These are phyloP conservation scores for Poecilia wingei DNA, from an alignment of 2,797 vertebrate species.

Conservation along the genomic window DNA sequence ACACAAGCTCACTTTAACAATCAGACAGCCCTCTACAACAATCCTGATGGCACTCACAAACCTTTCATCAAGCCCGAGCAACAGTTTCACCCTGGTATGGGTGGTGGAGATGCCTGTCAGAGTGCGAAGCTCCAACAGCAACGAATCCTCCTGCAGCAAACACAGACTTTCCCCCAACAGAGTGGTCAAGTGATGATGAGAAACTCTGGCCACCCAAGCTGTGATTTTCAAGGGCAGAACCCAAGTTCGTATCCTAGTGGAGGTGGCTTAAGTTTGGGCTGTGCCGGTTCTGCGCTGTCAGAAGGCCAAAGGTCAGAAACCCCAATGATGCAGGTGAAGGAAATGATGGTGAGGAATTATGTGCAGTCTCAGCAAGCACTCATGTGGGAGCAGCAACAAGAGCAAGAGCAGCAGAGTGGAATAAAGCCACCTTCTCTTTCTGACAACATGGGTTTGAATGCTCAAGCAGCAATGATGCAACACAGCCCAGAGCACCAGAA, in stretches of 20 bases:
- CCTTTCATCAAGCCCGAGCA: conserved; percentile 93
- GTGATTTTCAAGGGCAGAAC: conserved; percentile 81
- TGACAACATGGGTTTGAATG: conserved; percentile 72
- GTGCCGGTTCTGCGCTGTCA: conserved; percentile 67
- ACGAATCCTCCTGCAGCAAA: conserved; percentile 71
- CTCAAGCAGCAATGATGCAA: conserved; percentile 77
- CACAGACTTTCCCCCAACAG: conserved; percentile 69
- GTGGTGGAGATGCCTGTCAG: conserved; percentile 84
- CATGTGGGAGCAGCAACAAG: conserved; percentile 90
- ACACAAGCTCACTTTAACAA: conserved; percentile 73
- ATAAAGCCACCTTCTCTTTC: conserved; percentile 62
- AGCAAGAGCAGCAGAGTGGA: conserved; percentile 72
- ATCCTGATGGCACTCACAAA: conserved; percentile 80
- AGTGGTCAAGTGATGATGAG: conserved; percentile 62
- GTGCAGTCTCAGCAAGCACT: conserved; percentile 95
- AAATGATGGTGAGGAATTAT: conserved; percentile 94
- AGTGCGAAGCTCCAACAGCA: conserved; percentile 80
- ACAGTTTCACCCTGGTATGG: conserved; percentile 82
- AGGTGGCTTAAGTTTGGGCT: conserved; percentile 76
- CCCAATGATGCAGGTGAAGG: conserved; percentile 90
- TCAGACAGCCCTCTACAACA: conserved; percentile 79
- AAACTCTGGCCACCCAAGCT: conserved; percentile 73
- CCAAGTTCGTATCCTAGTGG: conserved; percentile 72
- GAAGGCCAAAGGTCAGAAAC: conserved; percentile 84
- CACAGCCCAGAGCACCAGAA: conserved; percentile 81